Evolutionary conservation across 2,888 invertebrate species (phyloP), one percentile per base, ranked within the genome.

Genomic region (Alcis repandata): DNA sequence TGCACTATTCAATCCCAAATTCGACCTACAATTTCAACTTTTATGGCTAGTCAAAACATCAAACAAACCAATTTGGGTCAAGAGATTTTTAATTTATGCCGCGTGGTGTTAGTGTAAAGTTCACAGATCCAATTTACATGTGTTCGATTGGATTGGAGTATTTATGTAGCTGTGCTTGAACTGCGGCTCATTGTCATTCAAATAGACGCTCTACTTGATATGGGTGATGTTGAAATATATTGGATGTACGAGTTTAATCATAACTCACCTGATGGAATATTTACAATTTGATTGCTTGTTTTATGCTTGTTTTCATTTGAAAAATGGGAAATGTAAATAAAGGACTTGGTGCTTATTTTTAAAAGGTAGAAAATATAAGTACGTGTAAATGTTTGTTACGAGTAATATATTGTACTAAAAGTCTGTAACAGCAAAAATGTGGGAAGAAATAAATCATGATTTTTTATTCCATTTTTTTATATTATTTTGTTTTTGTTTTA

Each of bases 131-230:
- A 41, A 56, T 62, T 61, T 56, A 41, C 40, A 49, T 48, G 17
- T 61, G 27, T 43, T 54, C 10, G 48, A 17, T 40, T 20, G 11
- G 10, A 41, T 20, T 62, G n/a, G 27, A 27, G 27, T 46, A 3
- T 58, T 63, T 63, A 46, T 48, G 22, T 48, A 63, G 63, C 41
- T 63, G 63, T 53, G 48, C 53, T 63, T 38, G 33, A 43, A 57
- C 45, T 52, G 45, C 56, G n/a, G 41, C 41, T 54, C 63, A 53
- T 58, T 58, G 53, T 63, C 48, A 63, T 63, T 59, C 32, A 48
- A 63, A 59, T 63, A 27, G 17, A 20, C 41, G 52, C 40, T 46
- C 58, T 46, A 63, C 58, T 58, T 58, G 58, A 59, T 41, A 48
- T 54, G 53, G 48, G 41, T 27, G 38, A 58, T 48, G 32, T 57